phyloP scores from a whole-genome alignment of 2,113 vertebrate genomes.

The Coptodon bakossiorum region DNA sequence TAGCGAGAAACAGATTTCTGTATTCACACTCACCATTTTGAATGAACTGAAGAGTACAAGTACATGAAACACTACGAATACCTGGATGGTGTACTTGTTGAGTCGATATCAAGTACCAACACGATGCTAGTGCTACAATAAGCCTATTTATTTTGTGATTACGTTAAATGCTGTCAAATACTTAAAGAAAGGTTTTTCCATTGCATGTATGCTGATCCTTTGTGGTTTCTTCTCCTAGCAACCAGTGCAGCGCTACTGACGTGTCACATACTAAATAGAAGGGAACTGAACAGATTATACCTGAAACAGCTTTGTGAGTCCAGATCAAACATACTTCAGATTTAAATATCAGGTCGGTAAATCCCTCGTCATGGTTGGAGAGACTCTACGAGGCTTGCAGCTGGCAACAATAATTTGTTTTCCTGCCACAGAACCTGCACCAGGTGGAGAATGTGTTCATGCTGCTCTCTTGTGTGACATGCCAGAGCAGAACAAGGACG shows the following conservation, averaged over 20 bases:
- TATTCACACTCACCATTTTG: neutral
- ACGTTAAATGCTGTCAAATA: neutral
- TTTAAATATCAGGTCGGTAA: neutral
- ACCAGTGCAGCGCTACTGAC: fast-evolving
- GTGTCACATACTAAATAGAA: neutral
- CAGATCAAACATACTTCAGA: neutral
- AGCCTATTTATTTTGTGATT: neutral
- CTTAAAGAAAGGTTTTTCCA: neutral
- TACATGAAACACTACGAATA: neutral
- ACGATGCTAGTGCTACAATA: neutral
- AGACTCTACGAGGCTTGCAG: neutral
- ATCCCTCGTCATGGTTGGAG: neutral
- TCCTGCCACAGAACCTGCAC: neutral
- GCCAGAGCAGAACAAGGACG: neutral
- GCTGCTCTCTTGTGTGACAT: neutral
- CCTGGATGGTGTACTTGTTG: neutral
- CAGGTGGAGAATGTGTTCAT: neutral
- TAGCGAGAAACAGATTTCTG: neutral
- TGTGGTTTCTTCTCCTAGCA: neutral
- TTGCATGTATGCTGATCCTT: neutral
- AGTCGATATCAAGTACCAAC: neutral
- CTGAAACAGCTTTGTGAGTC: neutral
- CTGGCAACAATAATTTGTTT: neutral
- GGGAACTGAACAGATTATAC: neutral
- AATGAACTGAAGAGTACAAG: neutral